Evolutionary conservation across 1,140 invertebrate species (phyloP), one percentile per base, ranked within the genome.

Genomic region (Chrysoperla carnea): DNA sequence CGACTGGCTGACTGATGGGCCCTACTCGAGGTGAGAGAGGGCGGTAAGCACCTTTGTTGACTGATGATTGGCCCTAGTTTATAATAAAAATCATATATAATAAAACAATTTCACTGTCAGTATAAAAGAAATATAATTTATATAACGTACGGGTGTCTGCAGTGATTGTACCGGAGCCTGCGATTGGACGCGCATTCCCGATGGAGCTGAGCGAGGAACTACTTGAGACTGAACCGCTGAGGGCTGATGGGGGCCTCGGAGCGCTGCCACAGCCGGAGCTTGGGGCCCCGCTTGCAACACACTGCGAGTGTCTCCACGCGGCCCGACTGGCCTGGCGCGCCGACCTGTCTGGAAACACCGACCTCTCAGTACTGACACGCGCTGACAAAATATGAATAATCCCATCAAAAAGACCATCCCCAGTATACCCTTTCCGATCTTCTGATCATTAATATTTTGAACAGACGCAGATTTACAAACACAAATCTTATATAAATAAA

Each of bases 221-320:
- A 63, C 69, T 70, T 66, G 69, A 72, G 65, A 73, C 71, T 67
- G 70, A 72, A 66, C 71, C 69, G 61, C 69, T 72, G 68, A 73
- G 69, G 61, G 69, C 70, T 61, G 70, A 73, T 61, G 69, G 68
- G 61, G 70, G 67, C 65, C 65, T 66, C 62, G 50, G 56, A 66
- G 62, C 54, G 61, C 65, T 50, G 62, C 60, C 58, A 62, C 62
- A 63, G 61, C 63, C 62, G 62, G 41, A 52, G 60, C 61, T 56
- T 58, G 56, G 58, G 59, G 57, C 55, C 51, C 73, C 73, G 63
- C 73, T 76, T 64, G 73, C 71, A 68, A 78, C 72, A 67, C 75
- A 78, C 67, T 76, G 74, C 66, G 75, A 77, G 69, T 78, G 75
- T 70, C 75, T 76, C 75, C 75, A 78, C 73, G 75, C 75, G 68